A percentile compares a stretch with the other conserved stretches of the same genome.
Evolutionary conservation across 1,140 invertebrate species (phyloP).

Genomic region (Solenopsis fugax): DNA sequence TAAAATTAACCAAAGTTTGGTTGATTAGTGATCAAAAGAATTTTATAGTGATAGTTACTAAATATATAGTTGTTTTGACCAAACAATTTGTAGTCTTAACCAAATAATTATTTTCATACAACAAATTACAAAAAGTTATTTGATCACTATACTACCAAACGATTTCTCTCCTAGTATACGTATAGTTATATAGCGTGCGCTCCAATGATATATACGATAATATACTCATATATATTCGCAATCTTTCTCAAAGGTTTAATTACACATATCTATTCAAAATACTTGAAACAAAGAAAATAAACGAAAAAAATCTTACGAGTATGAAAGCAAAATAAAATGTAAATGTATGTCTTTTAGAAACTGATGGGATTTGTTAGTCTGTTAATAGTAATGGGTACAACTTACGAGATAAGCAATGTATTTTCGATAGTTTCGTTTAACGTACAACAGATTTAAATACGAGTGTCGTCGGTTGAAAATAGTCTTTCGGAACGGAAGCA

Average conservation of each 20-base stretch:
- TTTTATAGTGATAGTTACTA: no score
- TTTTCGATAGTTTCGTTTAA: conserved; percentile 27
- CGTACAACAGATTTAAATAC: not conserved
- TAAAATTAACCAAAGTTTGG: no score
- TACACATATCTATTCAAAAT: not conserved
- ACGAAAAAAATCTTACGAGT: not conserved
- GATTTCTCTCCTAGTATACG: not conserved
- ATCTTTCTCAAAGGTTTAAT: conserved; percentile 16
- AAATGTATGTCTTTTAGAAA: not conserved
- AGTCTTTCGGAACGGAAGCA: conserved; percentile 84
- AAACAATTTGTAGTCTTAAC: no score
- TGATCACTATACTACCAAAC: no score
- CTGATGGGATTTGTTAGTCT: not conserved
- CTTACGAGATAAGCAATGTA: not conserved
- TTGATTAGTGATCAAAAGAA: no score
- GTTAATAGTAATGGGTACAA: not conserved
- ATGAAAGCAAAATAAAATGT: not conserved
- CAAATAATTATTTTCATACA: no score
- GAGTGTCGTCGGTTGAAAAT: conserved; percentile 79
- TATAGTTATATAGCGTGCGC: not conserved
- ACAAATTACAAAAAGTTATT: no score
- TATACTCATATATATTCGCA: conserved; percentile 17
- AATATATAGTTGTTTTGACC: no score
- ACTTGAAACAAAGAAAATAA: not conserved
- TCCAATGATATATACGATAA: not conserved